Base-by-base conservation (phyloP, 2,888 invertebrate species). In the Amphipyra berbera region DNA sequence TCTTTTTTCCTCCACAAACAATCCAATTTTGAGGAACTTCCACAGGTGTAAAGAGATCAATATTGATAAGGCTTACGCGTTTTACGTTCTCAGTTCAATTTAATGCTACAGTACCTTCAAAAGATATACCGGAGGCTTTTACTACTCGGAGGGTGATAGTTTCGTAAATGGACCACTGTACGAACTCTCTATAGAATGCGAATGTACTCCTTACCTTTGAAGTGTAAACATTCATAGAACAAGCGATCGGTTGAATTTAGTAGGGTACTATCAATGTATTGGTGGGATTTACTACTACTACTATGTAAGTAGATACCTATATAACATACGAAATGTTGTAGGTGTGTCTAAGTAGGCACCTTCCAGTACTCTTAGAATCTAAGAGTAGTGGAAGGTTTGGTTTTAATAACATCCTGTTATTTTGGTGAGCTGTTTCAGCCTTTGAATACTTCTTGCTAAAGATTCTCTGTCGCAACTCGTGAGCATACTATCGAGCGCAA, bases 41-140 rank as follows among this genome's bases (percentile, higher is more conserved):
- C 42, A 9, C 45, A 73, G 67, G 54, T 59, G 68, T 67, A 73
- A 69, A 55, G 30, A 73, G 46, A 68, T 68, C 67, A 58, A 68
- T 73, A 68, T 45, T 65, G 48, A 65, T 53, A 73, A 66, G 45
- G 27, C n/a, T 50, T 49, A 57, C 42, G 37, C 41, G 38, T 42
- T 30, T 40, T 52, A 45, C 37, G 37, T 44, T 41, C 41, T 38
- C 56, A 45, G 21, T 76, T 52, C 63, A 78, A 78, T 74, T 78
- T 75, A 46, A 62, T 61, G 70, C 12, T 69, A 61, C 60, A 63
- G 13, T 61, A 49, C 65, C 50, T 41, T 33, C 15, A 44, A 61
- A 50, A 57, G 53, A 66, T 56, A 61, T 15, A 14, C 56, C 38
- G 13, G 40, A 52, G 46, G 54, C 35, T 58, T 65, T 68, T 69